Conservation (phyloP, 2,888 invertebrate genomes). For the Caenorhabditis afra region DNA sequence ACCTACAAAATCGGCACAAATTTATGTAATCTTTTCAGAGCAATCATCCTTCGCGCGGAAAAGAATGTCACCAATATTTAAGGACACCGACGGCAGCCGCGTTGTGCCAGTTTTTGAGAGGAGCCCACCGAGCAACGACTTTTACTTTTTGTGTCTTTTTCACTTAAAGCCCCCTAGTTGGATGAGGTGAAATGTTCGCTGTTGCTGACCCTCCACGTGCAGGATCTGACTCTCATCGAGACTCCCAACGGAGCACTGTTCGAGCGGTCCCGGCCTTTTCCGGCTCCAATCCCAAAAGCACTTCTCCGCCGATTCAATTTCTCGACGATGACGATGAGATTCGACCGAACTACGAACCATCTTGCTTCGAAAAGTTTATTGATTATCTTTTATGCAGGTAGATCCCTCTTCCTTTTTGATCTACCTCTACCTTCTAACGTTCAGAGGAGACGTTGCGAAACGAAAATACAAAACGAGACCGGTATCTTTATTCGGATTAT, state of each 20-base stretch:
- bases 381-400: conserved; percentile 68
- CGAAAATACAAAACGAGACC: conserved; percentile 37
- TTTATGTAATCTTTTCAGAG: conserved; percentile 49
- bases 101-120: conserved; percentile 7
- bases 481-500: conserved; percentile 49
- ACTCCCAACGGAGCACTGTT: conserved; percentile 14
- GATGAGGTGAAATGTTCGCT: conserved; percentile 35
- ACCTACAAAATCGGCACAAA: conserved; percentile 54
- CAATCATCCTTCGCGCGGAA: background rate
- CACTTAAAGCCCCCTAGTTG: conserved; percentile 1
- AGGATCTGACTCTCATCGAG: conserved; percentile 5
- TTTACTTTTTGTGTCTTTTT: background rate
- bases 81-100: conserved; percentile 2
- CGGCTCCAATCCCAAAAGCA: conserved; percentile 12
- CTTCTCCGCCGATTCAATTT: conserved; percentile 24
- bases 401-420: background rate
- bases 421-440: background rate
- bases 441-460: conserved; percentile 41
- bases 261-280: conserved; percentile 13
- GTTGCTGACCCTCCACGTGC: conserved; percentile 41
- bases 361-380: conserved; percentile 62
- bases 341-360: conserved; percentile 55
- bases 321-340: conserved; percentile 62
- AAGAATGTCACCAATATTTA: conserved; percentile 23
- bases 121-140: background rate